Evolutionary conservation across 2,888 invertebrate species (phyloP).

Genomic region (Thecocarcelia acutangulata): DNA sequence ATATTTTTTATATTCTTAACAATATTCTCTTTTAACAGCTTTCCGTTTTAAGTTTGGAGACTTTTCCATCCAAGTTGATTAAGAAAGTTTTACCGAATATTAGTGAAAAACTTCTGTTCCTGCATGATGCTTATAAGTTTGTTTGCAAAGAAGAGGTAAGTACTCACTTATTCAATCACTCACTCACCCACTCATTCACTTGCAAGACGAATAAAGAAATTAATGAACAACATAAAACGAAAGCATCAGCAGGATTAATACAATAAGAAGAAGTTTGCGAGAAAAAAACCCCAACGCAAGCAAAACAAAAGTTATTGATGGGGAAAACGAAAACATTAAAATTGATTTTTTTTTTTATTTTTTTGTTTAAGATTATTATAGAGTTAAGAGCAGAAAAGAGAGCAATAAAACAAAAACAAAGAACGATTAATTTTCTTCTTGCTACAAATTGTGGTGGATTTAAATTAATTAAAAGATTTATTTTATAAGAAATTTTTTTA

Average conservation of each 20-base stretch:
- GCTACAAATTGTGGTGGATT: not conserved
- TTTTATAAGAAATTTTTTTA: too few species aligned
- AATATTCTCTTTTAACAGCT: constrained; percentile 74
- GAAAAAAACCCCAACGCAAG: not conserved
- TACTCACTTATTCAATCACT: constrained; percentile 38
- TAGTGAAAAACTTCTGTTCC: constrained; percentile 73
- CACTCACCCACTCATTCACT: not conserved
- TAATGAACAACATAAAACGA: constrained; percentile 30
- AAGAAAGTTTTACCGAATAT: constrained; percentile 78
- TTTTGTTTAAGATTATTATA: too few species aligned
- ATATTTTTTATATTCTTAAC: constrained; percentile 12
- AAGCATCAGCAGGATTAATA: constrained; percentile 43
- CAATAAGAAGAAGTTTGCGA: constrained; percentile 10
- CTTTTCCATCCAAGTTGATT: constrained; percentile 80
- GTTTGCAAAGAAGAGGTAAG: constrained; percentile 80
- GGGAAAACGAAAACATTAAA: constrained; percentile 2
- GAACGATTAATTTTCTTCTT: not conserved
- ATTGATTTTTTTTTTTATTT: constrained; percentile 13
- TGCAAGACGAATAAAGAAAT: constrained; percentile 37
- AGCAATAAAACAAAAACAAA: not conserved
- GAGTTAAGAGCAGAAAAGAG: too few species aligned
- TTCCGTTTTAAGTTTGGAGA: constrained; percentile 76
- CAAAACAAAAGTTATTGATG: constrained; percentile 25
- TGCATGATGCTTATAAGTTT: constrained; percentile 78
- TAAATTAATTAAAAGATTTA: not conserved